Conservation (phyloP, 2,888 invertebrate species). For the Lumbricus terrestris region DNA sequence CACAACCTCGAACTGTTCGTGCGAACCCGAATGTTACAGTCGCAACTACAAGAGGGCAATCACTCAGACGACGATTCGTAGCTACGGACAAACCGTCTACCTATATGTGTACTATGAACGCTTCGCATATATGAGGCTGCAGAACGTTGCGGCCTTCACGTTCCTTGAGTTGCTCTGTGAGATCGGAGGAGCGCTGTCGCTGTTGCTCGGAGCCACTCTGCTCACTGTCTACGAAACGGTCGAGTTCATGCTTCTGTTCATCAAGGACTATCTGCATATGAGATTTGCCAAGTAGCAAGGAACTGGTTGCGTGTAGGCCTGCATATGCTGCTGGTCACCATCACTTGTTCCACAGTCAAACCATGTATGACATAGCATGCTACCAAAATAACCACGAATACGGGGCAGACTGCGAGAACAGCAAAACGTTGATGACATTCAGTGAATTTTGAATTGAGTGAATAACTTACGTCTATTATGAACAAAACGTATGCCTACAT, state of each 20-base stretch:
- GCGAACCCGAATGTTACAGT: background rate
- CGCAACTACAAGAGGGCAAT: background rate
- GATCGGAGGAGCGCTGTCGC: background rate
- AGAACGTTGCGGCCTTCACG: background rate
- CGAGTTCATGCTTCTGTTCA: background rate
- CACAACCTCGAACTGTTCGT: background rate
- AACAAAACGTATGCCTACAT: background rate
- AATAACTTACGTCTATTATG: too few species aligned
- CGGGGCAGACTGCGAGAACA: too few species aligned
- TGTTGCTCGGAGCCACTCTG: background rate
- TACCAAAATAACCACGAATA: too few species aligned
- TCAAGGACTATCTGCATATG: background rate
- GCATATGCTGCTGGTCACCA: too few species aligned
- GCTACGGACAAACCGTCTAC: background rate
- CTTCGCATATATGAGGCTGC: background rate
- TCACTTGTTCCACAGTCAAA: rapidly evolving
- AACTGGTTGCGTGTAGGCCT: background rate
- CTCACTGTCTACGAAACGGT: slow-evolving; percentile 4
- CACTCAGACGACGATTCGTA: background rate
- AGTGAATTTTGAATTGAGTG: background rate
- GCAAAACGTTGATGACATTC: background rate
- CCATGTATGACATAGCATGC: too few species aligned
- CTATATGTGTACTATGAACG: background rate
- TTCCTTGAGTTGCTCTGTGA: background rate
- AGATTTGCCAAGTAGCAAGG: background rate